Base-by-base conservation (phyloP, 2,888 invertebrate species). In the Galerucella pusilla region DNA sequence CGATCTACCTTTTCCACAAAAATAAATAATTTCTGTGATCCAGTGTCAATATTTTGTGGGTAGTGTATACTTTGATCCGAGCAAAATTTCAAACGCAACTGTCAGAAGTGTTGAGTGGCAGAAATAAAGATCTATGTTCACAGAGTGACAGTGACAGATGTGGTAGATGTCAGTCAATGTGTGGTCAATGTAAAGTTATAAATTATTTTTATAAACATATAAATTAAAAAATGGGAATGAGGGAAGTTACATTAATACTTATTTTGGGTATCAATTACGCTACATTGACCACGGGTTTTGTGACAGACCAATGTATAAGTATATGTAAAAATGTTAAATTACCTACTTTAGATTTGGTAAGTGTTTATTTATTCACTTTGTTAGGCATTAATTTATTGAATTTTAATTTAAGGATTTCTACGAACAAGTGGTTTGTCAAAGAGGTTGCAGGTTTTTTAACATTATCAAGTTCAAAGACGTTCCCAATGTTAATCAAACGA, bases 391-490 rank as follows among this genome's bases (percentile, higher is more conserved):
- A 54, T 73, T 69, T 49, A 54, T 16, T 20, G 14, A 11, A 61
- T 60, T 67, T 69, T 61, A 67, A 69, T 81, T 82, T 65, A 73
- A 84, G 83, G 81, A 80, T 64, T 80, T 83, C 69, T 83, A 84
- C 68, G 83, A 83, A 59, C 82, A 83, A 79, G 77, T 79, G 16
- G 83, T 85, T 73, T 86, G 86, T 73, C 85, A 85, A 68, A 79
- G 84, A 77, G 86, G 86, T 2, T 86, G 86, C 75, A 76, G 83
- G 68, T 84, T 86, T 73, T 86, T 84, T 73, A 85, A 84, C 74
- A 82, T 85, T 64, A 84, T 85, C 45, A 83, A 84, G 74, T 80
- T 83, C 68, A 83, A 83, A 75, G 84, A 84, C 68, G 83, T 84
- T 64, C 75, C 82, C 35, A 82, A 82, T 78, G 72, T 85, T 10